Percentiles rank a stretch among this genome's conserved stretches.
Evolutionary conservation across 30 jellyfish, hydroid and myxozoan species (phyloP).

Genomic region (Rhopilema esculentum): DNA sequence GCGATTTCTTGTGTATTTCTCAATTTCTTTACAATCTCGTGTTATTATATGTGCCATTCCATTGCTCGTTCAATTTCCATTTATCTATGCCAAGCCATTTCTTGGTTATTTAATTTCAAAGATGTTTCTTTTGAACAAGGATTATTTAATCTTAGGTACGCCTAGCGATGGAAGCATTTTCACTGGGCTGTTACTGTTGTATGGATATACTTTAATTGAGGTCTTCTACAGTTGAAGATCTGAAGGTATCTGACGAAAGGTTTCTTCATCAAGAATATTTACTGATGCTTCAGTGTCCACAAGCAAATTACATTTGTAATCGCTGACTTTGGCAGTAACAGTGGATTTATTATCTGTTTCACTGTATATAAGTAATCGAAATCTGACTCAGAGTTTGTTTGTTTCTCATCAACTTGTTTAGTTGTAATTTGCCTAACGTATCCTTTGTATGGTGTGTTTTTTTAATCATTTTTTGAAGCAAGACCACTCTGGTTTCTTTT

Average conservation of each 20-base stretch:
- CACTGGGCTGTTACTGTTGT: slow-evolving; percentile 65
- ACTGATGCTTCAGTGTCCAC: slow-evolving; percentile 66
- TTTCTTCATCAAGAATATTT: slow-evolving; percentile 49
- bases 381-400: too few relatives aligned
- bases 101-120: too few relatives aligned
- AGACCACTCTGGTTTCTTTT: slow-evolving; percentile 32
- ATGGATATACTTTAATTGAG: slow-evolving; percentile 42
- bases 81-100: too few relatives aligned
- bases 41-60: too few relatives aligned
- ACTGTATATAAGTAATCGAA: too few relatives aligned
- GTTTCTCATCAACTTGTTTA: slow-evolving; percentile 5
- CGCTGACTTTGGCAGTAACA: slow-evolving; percentile 61
- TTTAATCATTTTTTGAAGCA: slow-evolving; percentile 1
- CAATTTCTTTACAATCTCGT: too few relatives aligned
- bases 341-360: too few relatives aligned
- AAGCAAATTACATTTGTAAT: slow-evolving; percentile 33
- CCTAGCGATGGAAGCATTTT: too few relatives aligned
- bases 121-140: too few relatives aligned
- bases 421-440: slow-evolving; percentile 47
- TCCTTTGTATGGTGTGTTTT: slow-evolving; percentile 25
- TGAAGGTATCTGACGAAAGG: slow-evolving; percentile 28
- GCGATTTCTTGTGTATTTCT: too few relatives aligned
- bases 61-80: too few relatives aligned
- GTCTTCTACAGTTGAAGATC: slow-evolving; percentile 38
- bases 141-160: too few relatives aligned